Evolutionary conservation across 2,113 vertebrate species (phyloP).

Genomic region (Lepus europaeus): DNA sequence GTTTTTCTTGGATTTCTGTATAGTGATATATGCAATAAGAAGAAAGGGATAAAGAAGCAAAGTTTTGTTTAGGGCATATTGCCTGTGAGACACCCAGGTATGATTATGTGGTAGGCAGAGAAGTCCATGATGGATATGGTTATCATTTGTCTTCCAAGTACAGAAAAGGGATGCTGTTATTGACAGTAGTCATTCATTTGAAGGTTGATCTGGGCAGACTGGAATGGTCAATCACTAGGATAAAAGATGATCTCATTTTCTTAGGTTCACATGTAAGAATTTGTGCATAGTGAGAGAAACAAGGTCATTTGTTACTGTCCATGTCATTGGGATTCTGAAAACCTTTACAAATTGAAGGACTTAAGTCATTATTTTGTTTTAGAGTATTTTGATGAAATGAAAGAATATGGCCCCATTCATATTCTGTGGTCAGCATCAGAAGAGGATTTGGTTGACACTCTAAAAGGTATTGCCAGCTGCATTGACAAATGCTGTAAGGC

Average conservation of each 20-base stretch:
- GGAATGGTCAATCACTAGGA: not conserved
- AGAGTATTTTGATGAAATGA: conserved; percentile 95
- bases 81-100: not conserved
- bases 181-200: not conserved
- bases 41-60: not conserved
- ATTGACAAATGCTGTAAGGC: conserved; percentile 92
- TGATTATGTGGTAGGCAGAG: not conserved
- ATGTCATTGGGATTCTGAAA: not conserved
- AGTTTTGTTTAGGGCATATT: not conserved
- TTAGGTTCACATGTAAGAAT: not conserved
- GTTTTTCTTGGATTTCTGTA: not conserved
- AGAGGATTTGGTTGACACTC: conserved; percentile 89
- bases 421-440: conserved; percentile 93
- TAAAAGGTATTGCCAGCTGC: conserved; percentile 91
- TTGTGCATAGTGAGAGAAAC: not conserved
- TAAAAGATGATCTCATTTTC: not conserved
- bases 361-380: conserved; percentile 33
- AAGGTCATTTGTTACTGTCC: not conserved
- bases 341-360: not conserved
- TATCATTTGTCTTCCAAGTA: not conserved
- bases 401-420: conserved; percentile 92
- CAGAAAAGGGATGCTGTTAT: not conserved
- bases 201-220: not conserved
- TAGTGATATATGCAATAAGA: not conserved
- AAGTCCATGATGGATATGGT: not conserved